Evolutionary conservation across 2,888 invertebrate species (phyloP).

Genomic region (Notocelia uddmanniana): DNA sequence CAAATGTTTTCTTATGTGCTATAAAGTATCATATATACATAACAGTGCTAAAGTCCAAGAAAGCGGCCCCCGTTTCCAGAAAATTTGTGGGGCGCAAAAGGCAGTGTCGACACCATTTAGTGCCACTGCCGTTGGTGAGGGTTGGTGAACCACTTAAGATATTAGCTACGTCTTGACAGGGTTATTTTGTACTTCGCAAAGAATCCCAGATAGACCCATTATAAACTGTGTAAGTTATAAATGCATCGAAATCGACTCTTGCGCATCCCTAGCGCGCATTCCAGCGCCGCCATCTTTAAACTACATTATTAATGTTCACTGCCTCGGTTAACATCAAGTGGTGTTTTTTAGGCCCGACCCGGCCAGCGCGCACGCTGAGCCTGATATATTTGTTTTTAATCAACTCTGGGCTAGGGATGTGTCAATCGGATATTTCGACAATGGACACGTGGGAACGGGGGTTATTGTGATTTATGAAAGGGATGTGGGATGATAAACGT

Average conservation of each 20-base stretch:
- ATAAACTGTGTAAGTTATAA: too few species aligned
- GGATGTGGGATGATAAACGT: neutral
- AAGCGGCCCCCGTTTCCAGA: neutral
- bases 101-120: neutral
- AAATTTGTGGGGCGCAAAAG: neutral
- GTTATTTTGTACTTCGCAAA: too few species aligned
- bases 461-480: constrained; percentile 22
- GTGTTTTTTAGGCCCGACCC: constrained; percentile 64
- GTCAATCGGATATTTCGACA: constrained; percentile 24
- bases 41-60: neutral
- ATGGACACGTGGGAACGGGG: constrained; percentile 27
- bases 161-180: too few species aligned
- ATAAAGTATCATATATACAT: too few species aligned
- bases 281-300: constrained; percentile 77
- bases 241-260: constrained; percentile 47
- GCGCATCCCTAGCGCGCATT: constrained; percentile 73
- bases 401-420: constrained; percentile 29
- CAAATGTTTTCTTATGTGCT: too few species aligned
- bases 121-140: neutral
- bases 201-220: too few species aligned
- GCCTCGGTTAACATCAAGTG: constrained; percentile 68
- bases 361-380: constrained; percentile 56
- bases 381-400: constrained; percentile 38
- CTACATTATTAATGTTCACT: constrained; percentile 83
- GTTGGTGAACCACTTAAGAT: neutral